phyloP scores from a whole-genome alignment of 2,888 invertebrate genomes.

The Didymodactylos carnosus region DNA sequence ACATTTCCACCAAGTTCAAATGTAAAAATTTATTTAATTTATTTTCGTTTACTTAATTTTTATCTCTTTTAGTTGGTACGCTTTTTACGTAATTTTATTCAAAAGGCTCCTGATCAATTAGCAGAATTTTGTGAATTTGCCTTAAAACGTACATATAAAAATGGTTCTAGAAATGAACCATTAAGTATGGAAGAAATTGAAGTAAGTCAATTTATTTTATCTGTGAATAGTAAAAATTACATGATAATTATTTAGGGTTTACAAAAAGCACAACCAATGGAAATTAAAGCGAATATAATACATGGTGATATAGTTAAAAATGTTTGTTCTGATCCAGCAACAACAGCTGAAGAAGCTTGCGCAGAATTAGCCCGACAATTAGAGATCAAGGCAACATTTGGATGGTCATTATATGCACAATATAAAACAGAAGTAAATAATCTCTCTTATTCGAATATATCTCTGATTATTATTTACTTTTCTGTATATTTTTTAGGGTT shows the following conservation, averaged over 20 bases:
- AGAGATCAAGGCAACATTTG: background rate
- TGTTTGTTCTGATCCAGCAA: slow-evolving; percentile 80
- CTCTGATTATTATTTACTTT: slow-evolving; percentile 92
- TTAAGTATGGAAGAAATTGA: slow-evolving; percentile 94
- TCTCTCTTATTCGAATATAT: slow-evolving; percentile 45
- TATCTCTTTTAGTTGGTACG: slow-evolving; percentile 52
- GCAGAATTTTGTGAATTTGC: slow-evolving; percentile 94
- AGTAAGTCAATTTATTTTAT: no score
- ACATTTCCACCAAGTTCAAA: slow-evolving; percentile 86
- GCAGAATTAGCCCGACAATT: slow-evolving; percentile 35
- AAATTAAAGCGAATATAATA: slow-evolving; percentile 71
- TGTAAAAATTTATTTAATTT: background rate
- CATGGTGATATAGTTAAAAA: slow-evolving; percentile 80
- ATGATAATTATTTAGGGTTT: no score
- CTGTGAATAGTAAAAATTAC: no score
- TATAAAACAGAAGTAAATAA: slow-evolving; percentile 79
- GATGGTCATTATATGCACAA: slow-evolving; percentile 42
- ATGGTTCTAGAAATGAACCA: slow-evolving; percentile 92
- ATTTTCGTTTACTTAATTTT: background rate
- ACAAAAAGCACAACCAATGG: slow-evolving; percentile 81
- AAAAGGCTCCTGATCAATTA: slow-evolving; percentile 90
- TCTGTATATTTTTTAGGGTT: slow-evolving; percentile 46
- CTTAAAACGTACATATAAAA: slow-evolving; percentile 78
- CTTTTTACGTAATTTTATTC: slow-evolving; percentile 79
- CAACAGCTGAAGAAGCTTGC: slow-evolving; percentile 84